Base-by-base conservation (phyloP, 2,888 invertebrate species). In the Tachina lurida region DNA sequence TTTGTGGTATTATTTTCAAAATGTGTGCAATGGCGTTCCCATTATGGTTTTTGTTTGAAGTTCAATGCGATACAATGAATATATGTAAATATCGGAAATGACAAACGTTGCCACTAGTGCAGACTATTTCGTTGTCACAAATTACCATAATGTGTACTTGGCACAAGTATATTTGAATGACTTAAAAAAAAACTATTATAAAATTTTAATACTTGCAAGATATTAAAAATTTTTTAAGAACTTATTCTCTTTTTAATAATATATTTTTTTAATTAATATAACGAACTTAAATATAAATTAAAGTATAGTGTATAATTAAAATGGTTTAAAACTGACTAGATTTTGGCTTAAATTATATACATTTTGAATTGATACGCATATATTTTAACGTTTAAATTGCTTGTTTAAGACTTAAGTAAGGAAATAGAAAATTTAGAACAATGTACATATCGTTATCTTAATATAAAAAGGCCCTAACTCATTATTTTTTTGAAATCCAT, bases 271-370 rank as follows among this genome's bases (percentile, higher is more conserved):
- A 9, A 9, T 67, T 22, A 76, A 65, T 58, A 17, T 45, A 45
- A 52, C 15, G 39, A 78, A 70, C 56, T 45, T 63, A 75, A 80
- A 41, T 75, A 56, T 41, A 54, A 78, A 60, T 71, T 65, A 75
- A 75, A 49, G n/a, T 74, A n/a, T 22, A 41, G 39, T 41, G 15
- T 58, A 19, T 12, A 71, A 67, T 74, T 74, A 70, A 49, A 31
- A 5, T 52, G 12, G 63, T 63, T 80, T 80, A 41, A 63, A 85
- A 81, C 62, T 85, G 84, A 85, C 84, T 85, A 85, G 84, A 78
- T 60, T 43, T 65, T 41, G 15, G 2, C 67, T 68, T 45, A 54
- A 62, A 31, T 10, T 60, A 67, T 67, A 13, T 67, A 63, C 19
- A 70, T 63, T 78, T 70, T 7, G 75, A 84, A 81, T 84, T 81